Conservation (phyloP, 1,140 invertebrate genomes). For the Penaeus japonicus region DNA sequence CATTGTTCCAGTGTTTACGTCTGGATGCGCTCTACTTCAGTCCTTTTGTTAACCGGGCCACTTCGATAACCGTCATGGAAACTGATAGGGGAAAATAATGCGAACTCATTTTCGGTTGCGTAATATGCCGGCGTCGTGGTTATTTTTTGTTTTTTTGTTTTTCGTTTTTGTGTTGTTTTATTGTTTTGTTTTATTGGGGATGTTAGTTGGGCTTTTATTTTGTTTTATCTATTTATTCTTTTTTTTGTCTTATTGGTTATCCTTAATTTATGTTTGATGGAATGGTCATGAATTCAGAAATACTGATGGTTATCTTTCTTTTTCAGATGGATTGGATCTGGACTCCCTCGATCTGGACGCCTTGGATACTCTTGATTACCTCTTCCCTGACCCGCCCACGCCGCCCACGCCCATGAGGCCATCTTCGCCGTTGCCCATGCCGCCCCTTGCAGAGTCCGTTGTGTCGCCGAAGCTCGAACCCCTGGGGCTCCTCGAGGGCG, state of each 20-base stretch:
- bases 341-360: constrained; percentile 26
- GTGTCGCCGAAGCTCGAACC: background rate
- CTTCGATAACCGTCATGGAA: too few species aligned
- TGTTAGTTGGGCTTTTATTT: too few species aligned
- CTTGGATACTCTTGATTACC: constrained; percentile 44
- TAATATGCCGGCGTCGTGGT: too few species aligned
- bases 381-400: constrained; percentile 41
- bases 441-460: background rate
- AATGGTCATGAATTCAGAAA: background rate
- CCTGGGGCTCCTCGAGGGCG: background rate
- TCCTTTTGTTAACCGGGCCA: too few species aligned
- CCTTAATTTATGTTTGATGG: background rate
- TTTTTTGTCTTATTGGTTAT: background rate
- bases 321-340: constrained; percentile 44
- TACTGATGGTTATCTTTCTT: background rate
- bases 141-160: too few species aligned
- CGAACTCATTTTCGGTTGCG: too few species aligned
- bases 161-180: too few species aligned
- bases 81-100: too few species aligned
- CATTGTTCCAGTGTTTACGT: too few species aligned
- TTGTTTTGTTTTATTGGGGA: too few species aligned
- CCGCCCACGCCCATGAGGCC: constrained; percentile 9
- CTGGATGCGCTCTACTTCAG: too few species aligned
- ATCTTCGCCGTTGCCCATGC: background rate
- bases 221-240: too few species aligned